A percentile compares a stretch with the other conserved stretches of the same genome.
Evolutionary conservation across 2,888 invertebrate genomes (phyloP).

Genomic region (Galeopsomyia nigrocyanea): DNA sequence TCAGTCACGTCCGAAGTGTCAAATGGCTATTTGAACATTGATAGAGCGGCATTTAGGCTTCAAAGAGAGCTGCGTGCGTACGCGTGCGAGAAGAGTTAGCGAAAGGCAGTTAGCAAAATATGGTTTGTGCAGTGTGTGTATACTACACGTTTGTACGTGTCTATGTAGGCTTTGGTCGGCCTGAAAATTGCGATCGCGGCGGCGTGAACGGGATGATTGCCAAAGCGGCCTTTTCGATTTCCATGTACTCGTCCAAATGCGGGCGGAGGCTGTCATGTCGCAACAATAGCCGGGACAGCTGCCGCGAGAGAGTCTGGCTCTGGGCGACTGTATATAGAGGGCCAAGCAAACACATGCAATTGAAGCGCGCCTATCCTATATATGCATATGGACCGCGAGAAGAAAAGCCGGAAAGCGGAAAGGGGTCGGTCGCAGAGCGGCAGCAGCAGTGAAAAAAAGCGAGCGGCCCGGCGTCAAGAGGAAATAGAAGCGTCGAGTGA

Average conservation of each 20-base stretch:
- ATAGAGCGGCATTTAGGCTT: too few species aligned
- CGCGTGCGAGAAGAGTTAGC: constrained; percentile 5
- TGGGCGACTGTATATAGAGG: too few species aligned
- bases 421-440: neutral
- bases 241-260: constrained; percentile 14
- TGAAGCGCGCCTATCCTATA: too few species aligned
- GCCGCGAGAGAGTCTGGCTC: neutral
- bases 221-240: constrained; percentile 27
- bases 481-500: constrained; percentile 32
- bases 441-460: neutral
- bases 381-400: neutral
- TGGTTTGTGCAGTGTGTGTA: too few species aligned
- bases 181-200: constrained; percentile 21
- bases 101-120: constrained; percentile 4
- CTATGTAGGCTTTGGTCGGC: neutral
- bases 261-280: constrained; percentile 15
- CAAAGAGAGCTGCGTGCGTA: too few species aligned
- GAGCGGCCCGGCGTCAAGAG: neutral
- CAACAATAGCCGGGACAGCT: constrained; percentile 7
- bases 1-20: too few species aligned
- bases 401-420: constrained; percentile 1
- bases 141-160: too few species aligned
- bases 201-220: neutral
- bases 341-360: too few species aligned
- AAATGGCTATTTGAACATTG: too few species aligned